Conservation (phyloP, 2,888 invertebrate genomes). For the Drosophila paranaensis region DNA sequence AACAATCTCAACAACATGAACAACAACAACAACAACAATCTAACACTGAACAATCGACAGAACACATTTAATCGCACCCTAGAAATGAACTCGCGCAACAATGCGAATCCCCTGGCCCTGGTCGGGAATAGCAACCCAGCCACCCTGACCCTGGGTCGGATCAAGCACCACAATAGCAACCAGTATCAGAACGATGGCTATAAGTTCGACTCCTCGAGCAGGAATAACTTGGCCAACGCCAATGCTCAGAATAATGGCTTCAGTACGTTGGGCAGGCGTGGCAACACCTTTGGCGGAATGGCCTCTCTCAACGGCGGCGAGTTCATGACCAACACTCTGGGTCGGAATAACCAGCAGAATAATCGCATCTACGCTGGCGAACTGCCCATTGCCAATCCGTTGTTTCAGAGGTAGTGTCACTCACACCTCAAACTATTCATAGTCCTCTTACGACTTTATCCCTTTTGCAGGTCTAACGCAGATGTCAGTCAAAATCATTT, state of each 20-base stretch:
- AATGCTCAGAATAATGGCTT: conserved; percentile 83
- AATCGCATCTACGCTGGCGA: conserved; percentile 64
- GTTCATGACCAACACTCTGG: conserved; percentile 82
- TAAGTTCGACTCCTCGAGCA: conserved; percentile 82
- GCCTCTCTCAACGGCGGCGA: conserved; percentile 75
- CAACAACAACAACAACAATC: conserved; percentile 80
- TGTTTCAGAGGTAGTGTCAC: conserved; percentile 86
- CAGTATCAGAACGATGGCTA: conserved; percentile 84
- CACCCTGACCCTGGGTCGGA: conserved; percentile 83
- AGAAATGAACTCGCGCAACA: conserved; percentile 84
- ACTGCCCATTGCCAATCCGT: conserved; percentile 87
- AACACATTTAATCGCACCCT: conserved; percentile 84
- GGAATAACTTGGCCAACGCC: conserved; percentile 82
- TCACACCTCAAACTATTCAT: not conserved
- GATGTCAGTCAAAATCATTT: conserved; percentile 84
- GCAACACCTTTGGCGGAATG: conserved; percentile 83
- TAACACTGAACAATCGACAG: conserved; percentile 83
- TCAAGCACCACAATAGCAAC: conserved; percentile 84
- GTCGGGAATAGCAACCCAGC: conserved; percentile 80
- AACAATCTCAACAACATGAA: conserved; percentile 83
- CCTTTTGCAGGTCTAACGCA: conserved; percentile 75
- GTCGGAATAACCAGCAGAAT: conserved; percentile 81
- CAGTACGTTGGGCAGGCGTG: conserved; percentile 83
- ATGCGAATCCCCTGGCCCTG: conserved; percentile 83
- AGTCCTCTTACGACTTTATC: not conserved